Conservation (phyloP, 2,797 vertebrate genomes). For the Nyctalus aviator region DNA sequence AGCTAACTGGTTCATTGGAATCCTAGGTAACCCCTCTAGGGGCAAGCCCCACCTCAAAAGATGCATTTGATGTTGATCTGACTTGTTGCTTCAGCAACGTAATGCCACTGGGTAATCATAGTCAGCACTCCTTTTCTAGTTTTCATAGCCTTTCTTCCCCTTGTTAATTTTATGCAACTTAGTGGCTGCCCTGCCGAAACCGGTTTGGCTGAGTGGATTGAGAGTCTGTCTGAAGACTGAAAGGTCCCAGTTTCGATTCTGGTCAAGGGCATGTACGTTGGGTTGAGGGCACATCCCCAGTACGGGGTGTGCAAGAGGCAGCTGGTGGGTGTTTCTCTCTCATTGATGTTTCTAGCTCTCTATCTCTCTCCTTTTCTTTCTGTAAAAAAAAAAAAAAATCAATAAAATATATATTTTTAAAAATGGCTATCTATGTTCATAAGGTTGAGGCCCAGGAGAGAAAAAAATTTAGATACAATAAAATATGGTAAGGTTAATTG, state of each 20-base stretch:
- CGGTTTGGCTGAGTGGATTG: too few relatives aligned
- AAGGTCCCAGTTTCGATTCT: too few relatives aligned
- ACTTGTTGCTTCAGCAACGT: constrained; percentile 41
- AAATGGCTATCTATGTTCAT: neutral
- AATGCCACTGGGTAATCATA: neutral
- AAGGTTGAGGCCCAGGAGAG: neutral
- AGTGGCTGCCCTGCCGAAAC: neutral
- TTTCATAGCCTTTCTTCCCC: neutral
- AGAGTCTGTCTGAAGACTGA: too few relatives aligned
- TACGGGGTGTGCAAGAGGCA: too few relatives aligned
- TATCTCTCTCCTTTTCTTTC: too few relatives aligned
- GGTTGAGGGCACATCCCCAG: too few relatives aligned
- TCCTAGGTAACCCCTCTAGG: neutral
- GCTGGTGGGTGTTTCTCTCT: too few relatives aligned
- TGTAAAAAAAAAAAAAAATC: too few relatives aligned
- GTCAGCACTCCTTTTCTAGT: neutral
- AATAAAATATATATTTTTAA: too few relatives aligned
- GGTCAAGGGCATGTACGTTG: too few relatives aligned
- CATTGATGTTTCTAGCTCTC: too few relatives aligned
- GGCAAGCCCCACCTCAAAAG: neutral
- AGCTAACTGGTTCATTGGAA: constrained; percentile 73
- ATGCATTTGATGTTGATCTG: neutral
- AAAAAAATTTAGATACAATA: neutral
- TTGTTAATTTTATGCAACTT: constrained; percentile 27
- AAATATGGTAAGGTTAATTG: constrained; percentile 28